Base-by-base conservation (phyloP, 1,140 invertebrate genomes). In the Bradysia coprophila region DNA sequence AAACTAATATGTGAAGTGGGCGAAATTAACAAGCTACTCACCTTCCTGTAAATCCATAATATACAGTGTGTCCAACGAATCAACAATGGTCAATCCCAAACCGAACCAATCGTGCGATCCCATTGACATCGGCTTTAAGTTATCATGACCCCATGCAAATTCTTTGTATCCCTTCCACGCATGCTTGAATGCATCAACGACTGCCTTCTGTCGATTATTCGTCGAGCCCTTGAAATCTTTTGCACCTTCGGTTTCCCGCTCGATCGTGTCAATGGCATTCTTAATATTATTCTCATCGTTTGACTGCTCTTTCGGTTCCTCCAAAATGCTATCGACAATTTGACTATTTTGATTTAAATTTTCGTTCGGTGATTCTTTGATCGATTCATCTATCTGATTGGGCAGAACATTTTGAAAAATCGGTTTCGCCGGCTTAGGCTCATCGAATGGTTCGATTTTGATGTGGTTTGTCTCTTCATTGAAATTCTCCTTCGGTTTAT, bases 71-170 rank as follows among this genome's bases (percentile, higher is more conserved):
- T 95, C 91, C 42, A 95, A 57, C 1, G 82, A 74, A 66, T 95
- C 91, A 4, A 94, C 73, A 49, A 94, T 81, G 3, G 85, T 90
- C n/a, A 94, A 65, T 2, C 87, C 87, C 5, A 94, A 61, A 11
- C 79, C 75, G 62, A 96, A 94, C 92, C 92, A 95, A 58, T 94
- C 86, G 42, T 76, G 73, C 43, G 77, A 76, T 43, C 69, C 67
- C 45, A 73, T 76, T 3, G 84, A 79, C 31, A 95, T 77, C 0
- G 92, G 92, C 53, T 84, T 87, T 3, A 96, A 64, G 54, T 93
- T 85, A 59, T 97, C 92, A 52, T 91, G 81, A 5, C 91, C 91
- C 90, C 90, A 96, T 4, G 91, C 90, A 65, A 76, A 88, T 46
- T 78, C 73, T 55, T 80, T 84, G 56, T 96, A 96, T 0, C 84